A percentile compares a stretch with the other conserved stretches of the same genome.
Conservation (phyloP, 2,797 vertebrate species). For the Trichosurus vulpecula region DNA sequence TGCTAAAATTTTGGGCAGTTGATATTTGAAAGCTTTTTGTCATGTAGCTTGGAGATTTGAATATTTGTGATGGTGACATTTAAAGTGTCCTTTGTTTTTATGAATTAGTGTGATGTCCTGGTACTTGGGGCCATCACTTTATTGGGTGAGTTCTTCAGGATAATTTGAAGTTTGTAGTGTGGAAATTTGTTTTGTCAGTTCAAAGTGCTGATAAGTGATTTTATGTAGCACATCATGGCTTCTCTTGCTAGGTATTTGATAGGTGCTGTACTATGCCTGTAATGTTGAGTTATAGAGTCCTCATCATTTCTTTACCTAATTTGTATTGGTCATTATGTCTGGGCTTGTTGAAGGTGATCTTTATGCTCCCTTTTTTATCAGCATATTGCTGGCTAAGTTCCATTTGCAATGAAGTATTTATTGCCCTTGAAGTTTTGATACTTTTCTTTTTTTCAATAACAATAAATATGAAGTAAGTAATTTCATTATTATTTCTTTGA, state of each 20-base stretch:
- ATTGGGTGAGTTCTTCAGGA: neutral
- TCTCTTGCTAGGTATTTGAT: neutral
- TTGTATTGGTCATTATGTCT: neutral
- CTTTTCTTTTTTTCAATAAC: neutral
- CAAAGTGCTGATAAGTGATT: neutral
- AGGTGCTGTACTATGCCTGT: neutral
- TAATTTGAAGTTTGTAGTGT: neutral
- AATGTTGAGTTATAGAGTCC: neutral
- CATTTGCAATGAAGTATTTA: neutral
- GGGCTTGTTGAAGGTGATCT: neutral
- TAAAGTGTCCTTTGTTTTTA: neutral
- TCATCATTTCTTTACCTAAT: neutral
- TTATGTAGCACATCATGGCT: neutral
- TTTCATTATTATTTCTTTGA: no score
- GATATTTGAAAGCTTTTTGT: neutral
- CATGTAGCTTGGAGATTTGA: neutral
- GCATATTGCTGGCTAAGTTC: neutral
- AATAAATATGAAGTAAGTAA: neutral
- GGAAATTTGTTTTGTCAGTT: neutral
- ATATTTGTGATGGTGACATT: neutral
- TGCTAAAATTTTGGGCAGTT: no score
- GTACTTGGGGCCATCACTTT: neutral
- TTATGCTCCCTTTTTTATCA: neutral
- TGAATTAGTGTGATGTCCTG: neutral
- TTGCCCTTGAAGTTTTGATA: neutral